Conservation (phyloP, 2,797 vertebrate species). For the Micromesistius poutassou region DNA sequence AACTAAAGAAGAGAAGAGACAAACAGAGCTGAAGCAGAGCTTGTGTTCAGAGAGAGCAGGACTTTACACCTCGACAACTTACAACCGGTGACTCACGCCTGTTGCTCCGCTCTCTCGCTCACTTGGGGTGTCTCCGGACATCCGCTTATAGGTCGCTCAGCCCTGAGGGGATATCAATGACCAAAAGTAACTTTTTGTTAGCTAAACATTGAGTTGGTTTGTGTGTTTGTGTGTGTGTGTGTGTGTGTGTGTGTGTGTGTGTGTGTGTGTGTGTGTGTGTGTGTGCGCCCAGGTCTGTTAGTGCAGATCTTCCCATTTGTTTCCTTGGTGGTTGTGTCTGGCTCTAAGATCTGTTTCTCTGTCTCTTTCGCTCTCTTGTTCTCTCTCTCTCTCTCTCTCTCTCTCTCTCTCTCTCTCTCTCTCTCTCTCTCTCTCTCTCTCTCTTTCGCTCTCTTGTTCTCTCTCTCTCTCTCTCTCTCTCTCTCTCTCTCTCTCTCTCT, state of each 20-base stretch:
- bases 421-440: too few relatives aligned
- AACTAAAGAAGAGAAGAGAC: too few relatives aligned
- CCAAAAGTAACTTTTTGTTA: neutral
- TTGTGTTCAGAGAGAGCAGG: neutral
- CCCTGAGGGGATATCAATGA: neutral
- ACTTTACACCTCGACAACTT: neutral
- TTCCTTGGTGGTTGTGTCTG: too few relatives aligned
- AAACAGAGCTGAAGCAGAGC: neutral
- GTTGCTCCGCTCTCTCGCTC: too few relatives aligned
- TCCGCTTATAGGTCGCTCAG: neutral
- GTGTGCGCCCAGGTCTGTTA: neutral
- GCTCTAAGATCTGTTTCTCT: too few relatives aligned
- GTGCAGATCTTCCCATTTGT: too few relatives aligned
- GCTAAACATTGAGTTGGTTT: neutral
- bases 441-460: too few relatives aligned
- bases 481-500: too few relatives aligned
- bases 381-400: conserved; percentile 4
- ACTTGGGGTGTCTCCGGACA: neutral
- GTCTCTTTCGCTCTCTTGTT: neutral
- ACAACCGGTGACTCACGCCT: neutral
- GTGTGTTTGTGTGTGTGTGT: neutral
- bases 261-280: conserved; percentile 1
- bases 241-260: neutral
- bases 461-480: too few relatives aligned
- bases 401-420: neutral